phyloP scores from a whole-genome alignment of 2,797 vertebrate genomes.

The Schizopygopsis malacanthus region DNA sequence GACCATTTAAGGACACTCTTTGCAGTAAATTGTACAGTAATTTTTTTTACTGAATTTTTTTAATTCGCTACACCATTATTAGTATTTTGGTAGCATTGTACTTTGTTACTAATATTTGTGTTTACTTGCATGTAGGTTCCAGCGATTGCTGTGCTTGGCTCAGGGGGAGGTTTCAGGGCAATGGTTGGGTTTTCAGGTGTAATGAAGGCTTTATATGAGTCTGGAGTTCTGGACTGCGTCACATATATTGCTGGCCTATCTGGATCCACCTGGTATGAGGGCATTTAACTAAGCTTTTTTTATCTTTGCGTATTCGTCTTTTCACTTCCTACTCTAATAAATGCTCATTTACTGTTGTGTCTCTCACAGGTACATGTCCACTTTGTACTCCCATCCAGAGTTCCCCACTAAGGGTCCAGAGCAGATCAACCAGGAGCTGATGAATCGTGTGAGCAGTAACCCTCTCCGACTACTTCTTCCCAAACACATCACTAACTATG shows the following conservation, averaged over 20 bases:
- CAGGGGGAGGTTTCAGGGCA: conserved; percentile 95
- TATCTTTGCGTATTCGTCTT: neutral
- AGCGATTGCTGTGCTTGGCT: conserved; percentile 92
- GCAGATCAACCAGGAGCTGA: conserved; percentile 93
- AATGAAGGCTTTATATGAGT: conserved; percentile 95
- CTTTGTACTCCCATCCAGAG: conserved; percentile 91
- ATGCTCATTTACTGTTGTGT: neutral
- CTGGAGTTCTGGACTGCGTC: conserved; percentile 91
- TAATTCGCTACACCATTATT: neutral
- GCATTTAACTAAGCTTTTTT: neutral
- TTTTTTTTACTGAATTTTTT: neutral
- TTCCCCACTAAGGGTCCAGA: conserved; percentile 90
- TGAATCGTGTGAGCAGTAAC: conserved; percentile 90
- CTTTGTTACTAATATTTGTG: neutral
- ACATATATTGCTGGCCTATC: conserved; percentile 95
- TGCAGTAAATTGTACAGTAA: neutral
- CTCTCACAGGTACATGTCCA: conserved; percentile 91
- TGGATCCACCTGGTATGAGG: conserved; percentile 91
- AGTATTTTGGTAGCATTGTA: neutral
- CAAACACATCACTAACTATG: conserved; percentile 91
- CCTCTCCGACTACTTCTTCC: conserved; percentile 92
- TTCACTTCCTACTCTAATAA: neutral
- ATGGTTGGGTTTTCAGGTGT: conserved; percentile 97
- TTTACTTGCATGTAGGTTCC: conserved; percentile 82
- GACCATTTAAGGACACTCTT: neutral